phyloP scores from a whole-genome alignment of 2,888 invertebrate genomes.

The Dynastes maya region DNA sequence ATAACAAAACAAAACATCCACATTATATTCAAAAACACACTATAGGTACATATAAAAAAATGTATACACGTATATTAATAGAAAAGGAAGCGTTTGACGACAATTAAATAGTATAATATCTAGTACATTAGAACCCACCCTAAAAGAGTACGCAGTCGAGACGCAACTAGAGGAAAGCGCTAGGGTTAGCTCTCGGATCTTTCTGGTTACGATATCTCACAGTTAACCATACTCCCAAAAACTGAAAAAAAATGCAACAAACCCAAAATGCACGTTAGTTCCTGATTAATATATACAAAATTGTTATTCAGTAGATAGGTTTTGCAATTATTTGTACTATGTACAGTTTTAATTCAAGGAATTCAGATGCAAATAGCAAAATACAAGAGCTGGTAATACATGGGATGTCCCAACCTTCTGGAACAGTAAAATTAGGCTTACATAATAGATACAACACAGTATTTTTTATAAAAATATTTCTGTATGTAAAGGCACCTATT shows the following conservation, averaged over 20 bases:
- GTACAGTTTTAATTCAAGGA: too few relatives aligned
- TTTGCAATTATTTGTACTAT: too few relatives aligned
- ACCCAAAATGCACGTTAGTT: constrained; percentile 37
- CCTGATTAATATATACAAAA: constrained; percentile 39
- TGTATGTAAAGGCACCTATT: too few relatives aligned
- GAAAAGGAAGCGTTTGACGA: constrained; percentile 19
- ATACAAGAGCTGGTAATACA: too few relatives aligned
- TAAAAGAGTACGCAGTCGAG: constrained; percentile 40
- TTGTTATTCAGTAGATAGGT: neutral
- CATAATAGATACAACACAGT: too few relatives aligned
- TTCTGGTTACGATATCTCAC: constrained; percentile 98
- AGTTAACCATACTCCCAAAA: constrained; percentile 97
- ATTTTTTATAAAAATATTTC: too few relatives aligned
- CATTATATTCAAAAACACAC: constrained; percentile 18
- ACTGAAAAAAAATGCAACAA: constrained; percentile 78
- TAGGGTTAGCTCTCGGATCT: constrained; percentile 97
- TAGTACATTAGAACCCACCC: constrained; percentile 46
- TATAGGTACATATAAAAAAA: constrained; percentile 42
- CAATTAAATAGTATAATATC: constrained; percentile 19
- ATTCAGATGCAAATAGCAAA: too few relatives aligned
- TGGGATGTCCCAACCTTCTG: too few relatives aligned
- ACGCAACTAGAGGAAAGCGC: constrained; percentile 92
- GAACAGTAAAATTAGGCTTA: too few relatives aligned
- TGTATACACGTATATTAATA: constrained; percentile 19
- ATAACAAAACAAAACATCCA: constrained; percentile 22